Base-by-base conservation (phyloP, 2,797 vertebrate species). In the Cryptoblepharus egeriae region DNA sequence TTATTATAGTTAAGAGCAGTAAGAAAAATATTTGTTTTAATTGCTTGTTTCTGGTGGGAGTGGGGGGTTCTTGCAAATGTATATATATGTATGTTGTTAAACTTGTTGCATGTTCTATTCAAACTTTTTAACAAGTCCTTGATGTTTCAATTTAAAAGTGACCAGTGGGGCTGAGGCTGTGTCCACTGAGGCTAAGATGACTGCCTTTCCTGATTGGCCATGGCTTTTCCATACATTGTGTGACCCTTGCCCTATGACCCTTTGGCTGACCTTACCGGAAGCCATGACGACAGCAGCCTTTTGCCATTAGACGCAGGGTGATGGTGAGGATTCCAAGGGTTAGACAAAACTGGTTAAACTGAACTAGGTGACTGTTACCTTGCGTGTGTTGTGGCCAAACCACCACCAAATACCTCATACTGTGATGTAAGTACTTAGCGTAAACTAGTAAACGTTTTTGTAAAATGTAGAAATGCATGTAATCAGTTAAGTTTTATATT, bases 61-160 rank as follows among this genome's bases (percentile, higher is more conserved):
- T 10, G 92, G 95, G n/a, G 92, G 78, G 79, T 91, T 88, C 32
- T 91, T 86, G 89, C 64, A 89, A 95, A 94, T 94, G 77, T 42
- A 42, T 42, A 42, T 94, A 92, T 96, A 95, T 96, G 95, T 96
- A 96, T 96, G 90, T 93, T 94, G 92, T 96, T 95, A 95, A 96
- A 96, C 92, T 95, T 96, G 95, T 96, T 96, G 96, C 96, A 96
- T 97, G 96, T 97, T 97, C 95, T 97, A 97, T 97, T 98, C 97
- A 96, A 99, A 97, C 98, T 95, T 96, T 98, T 99, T 99, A 99
- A 99, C 98, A 97, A 98, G 98, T 99, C 98, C 98, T 99, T 99
- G 98, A 99, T 99, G 98, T 99, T 99, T 99, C 98, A 99, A 99
- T 99, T 99, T 99, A 97, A 99, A 99, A 99, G 98, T 99, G 98